Percentiles rank a stretch among this genome's conserved stretches.
phyloP scores from a whole-genome alignment of 2,888 invertebrate genomes.

The Rhingia rostrata region DNA sequence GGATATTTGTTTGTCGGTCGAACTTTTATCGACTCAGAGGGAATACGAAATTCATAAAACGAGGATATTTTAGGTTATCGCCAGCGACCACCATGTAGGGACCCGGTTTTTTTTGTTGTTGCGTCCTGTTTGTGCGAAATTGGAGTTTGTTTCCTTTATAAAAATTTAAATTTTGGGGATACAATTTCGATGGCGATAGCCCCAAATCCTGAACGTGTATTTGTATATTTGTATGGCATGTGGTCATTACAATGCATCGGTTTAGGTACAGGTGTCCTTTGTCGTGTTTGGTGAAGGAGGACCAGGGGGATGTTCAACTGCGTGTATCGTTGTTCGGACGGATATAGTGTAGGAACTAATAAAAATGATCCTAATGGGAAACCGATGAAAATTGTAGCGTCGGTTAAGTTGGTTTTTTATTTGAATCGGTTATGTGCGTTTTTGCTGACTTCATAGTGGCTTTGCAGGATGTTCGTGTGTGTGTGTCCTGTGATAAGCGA shows the following conservation, averaged over 20 bases:
- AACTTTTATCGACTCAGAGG: slow-evolving; percentile 73
- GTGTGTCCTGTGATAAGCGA: slow-evolving; percentile 57
- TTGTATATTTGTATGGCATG: slow-evolving; percentile 4
- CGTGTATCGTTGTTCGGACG: slow-evolving; percentile 32
- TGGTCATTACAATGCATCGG: slow-evolving; percentile 58
- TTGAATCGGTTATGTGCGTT: slow-evolving; percentile 27
- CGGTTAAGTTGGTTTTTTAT: slow-evolving; percentile 67
- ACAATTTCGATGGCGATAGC: slow-evolving; percentile 32
- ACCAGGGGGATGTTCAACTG: slow-evolving; percentile 32
- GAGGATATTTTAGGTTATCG: slow-evolving; percentile 73
- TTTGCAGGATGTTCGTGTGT: too few species aligned
- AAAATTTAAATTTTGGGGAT: slow-evolving; percentile 68
- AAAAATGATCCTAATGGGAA: slow-evolving; percentile 73
- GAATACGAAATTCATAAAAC: slow-evolving; percentile 74
- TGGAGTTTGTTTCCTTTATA: slow-evolving; percentile 51
- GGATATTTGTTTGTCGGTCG: slow-evolving; percentile 61
- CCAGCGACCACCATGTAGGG: slow-evolving; percentile 64
- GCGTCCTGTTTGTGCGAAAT: neutral
- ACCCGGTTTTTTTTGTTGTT: slow-evolving; percentile 27
- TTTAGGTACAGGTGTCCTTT: slow-evolving; percentile 63
- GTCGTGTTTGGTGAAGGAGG: slow-evolving; percentile 9
- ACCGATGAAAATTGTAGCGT: slow-evolving; percentile 71
- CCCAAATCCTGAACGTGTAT: slow-evolving; percentile 43
- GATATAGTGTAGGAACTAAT: slow-evolving; percentile 36
- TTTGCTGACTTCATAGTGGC: slow-evolving; percentile 25